phyloP scores from a whole-genome alignment of 2,888 invertebrate species.

The Agrilus mali region DNA sequence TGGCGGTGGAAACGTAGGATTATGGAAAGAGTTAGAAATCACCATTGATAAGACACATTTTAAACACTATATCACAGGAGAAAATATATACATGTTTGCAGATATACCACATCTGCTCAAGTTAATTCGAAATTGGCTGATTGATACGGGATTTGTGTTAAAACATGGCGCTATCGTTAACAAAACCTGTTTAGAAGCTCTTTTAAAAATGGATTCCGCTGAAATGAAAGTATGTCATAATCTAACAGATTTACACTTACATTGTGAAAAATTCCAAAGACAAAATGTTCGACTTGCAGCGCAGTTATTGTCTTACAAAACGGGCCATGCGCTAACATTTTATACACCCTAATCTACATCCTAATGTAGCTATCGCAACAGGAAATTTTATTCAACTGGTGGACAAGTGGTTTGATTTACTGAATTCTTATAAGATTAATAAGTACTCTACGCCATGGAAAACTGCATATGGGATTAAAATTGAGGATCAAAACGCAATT shows the following conservation, averaged over 20 bases:
- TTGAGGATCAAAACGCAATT: background rate
- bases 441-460: background rate
- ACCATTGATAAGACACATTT: conserved; percentile 6
- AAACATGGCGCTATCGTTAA: background rate
- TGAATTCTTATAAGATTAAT: background rate
- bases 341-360: too few relatives aligned
- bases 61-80: conserved; percentile 7
- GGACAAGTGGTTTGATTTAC: conserved; percentile 1
- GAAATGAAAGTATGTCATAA: conserved; percentile 1
- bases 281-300: background rate
- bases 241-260: background rate
- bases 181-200: background rate
- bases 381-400: background rate
- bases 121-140: background rate
- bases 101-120: conserved; percentile 8
- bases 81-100: conserved; percentile 12
- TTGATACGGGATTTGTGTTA: conserved; percentile 1
- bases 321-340: background rate
- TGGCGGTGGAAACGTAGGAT: conserved; percentile 11
- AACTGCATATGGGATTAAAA: background rate
- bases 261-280: background rate
- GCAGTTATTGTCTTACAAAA: background rate
- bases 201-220: background rate
- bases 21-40: conserved; percentile 11
- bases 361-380: too few relatives aligned